Conservation (phyloP, 1,140 invertebrate genomes). For the Varroa destructor region DNA sequence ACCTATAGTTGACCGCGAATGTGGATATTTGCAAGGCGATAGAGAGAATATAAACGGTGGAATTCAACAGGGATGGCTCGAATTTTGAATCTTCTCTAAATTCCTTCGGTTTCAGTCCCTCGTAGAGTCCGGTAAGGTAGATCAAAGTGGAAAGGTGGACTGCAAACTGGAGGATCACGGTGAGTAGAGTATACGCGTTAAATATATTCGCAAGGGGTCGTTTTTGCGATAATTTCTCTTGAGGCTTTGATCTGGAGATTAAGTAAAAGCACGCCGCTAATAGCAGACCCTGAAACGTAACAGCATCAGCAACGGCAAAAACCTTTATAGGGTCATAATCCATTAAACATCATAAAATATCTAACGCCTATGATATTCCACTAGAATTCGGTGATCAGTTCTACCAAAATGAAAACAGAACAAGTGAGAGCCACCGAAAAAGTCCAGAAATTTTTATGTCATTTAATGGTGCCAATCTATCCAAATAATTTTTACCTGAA, state of each 20-base stretch:
- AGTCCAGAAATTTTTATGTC: too few relatives aligned
- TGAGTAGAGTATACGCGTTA: slow-evolving; percentile 90
- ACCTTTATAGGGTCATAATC: too few relatives aligned
- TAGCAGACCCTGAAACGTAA: slow-evolving; percentile 52
- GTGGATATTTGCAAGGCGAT: slow-evolving; percentile 92
- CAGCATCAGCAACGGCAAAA: too few relatives aligned
- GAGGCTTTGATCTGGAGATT: slow-evolving; percentile 92
- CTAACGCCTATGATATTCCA: too few relatives aligned
- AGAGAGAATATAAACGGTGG: slow-evolving; percentile 94
- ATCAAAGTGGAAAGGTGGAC: slow-evolving; percentile 86
- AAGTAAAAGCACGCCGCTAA: slow-evolving; percentile 93
- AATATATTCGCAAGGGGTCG: slow-evolving; percentile 96
- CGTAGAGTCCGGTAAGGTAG: slow-evolving; percentile 55
- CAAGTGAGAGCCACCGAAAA: not conserved
- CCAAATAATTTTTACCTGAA: slow-evolving; percentile 49
- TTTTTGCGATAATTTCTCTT: slow-evolving; percentile 80
- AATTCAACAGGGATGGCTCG: slow-evolving; percentile 83
- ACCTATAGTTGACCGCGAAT: slow-evolving; percentile 98
- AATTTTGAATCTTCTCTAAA: slow-evolving; percentile 51
- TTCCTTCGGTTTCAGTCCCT: slow-evolving; percentile 20
- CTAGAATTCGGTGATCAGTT: too few relatives aligned
- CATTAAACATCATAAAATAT: too few relatives aligned
- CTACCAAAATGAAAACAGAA: not conserved
- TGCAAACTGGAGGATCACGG: slow-evolving; percentile 84
- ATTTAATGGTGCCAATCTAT: too few relatives aligned